Evolutionary conservation across 2,113 vertebrate species (phyloP).

Genomic region (Pelecanoides urinatrix): DNA sequence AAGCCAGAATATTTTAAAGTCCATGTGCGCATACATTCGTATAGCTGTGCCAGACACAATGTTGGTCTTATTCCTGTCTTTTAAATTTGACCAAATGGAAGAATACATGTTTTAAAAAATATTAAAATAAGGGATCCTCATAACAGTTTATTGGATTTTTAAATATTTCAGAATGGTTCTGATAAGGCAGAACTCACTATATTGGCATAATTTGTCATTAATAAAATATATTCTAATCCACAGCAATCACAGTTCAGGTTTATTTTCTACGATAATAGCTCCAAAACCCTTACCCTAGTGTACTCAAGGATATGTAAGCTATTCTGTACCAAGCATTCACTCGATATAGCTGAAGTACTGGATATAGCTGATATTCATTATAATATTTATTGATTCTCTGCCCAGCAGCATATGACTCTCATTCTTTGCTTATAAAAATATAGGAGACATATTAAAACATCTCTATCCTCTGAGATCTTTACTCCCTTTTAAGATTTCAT

Average conservation of each 20-base stretch:
- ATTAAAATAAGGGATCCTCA: background rate
- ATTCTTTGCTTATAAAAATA: background rate
- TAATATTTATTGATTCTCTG: background rate
- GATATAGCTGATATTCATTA: background rate
- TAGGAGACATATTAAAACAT: background rate
- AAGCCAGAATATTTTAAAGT: background rate
- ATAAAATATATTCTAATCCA: background rate
- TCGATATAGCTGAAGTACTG: background rate
- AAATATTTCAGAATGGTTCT: background rate
- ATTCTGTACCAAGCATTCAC: background rate
- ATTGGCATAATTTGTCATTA: background rate
- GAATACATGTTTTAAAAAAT: background rate
- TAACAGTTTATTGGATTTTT: background rate
- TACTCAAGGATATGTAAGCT: background rate
- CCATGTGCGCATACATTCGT: background rate
- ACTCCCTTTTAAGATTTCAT: background rate
- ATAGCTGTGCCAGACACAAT: background rate
- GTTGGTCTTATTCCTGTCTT: background rate
- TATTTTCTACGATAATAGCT: background rate
- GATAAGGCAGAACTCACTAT: background rate
- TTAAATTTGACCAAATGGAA: background rate
- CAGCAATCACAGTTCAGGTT: background rate
- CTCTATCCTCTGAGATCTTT: background rate
- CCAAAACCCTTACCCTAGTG: background rate
- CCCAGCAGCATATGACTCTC: background rate